Percentiles rank a stretch among this genome's conserved stretches.
These are phyloP conservation scores for Dugesia japonica DNA, from an alignment of 2,888 invertebrate genomes.

Conservation along the genomic window DNA sequence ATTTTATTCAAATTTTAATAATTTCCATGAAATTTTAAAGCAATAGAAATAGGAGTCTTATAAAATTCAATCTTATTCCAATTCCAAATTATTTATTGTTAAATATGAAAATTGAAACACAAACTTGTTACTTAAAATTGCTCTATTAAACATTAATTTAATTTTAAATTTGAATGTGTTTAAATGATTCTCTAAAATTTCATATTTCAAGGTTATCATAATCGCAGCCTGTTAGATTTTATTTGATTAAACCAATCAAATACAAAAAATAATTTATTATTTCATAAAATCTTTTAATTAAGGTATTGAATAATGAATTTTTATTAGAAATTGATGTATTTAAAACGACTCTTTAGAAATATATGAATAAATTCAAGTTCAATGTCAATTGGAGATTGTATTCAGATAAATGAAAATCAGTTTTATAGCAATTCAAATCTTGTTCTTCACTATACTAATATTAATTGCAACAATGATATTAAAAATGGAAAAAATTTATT, in stretches of 20 bases:
- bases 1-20: too few relatives aligned
- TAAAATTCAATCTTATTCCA: too few relatives aligned
- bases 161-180: too few relatives aligned
- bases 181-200: not conserved
- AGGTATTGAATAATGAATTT: too few relatives aligned
- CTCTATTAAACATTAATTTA: too few relatives aligned
- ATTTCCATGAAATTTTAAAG: too few relatives aligned
- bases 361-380: not conserved
- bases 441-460: not conserved
- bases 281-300: too few relatives aligned
- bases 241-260: not conserved
- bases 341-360: not conserved
- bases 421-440: not conserved
- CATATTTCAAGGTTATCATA: not conserved
- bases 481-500: not conserved
- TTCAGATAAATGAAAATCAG: conserved; percentile 11
- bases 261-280: not conserved
- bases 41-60: too few relatives aligned
- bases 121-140: too few relatives aligned
- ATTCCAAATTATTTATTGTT: too few relatives aligned
- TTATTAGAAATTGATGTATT: too few relatives aligned
- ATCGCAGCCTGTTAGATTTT: not conserved
- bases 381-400: conserved; percentile 1
- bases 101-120: too few relatives aligned
- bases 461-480: conserved; percentile 1